Conservation (phyloP, 2,888 invertebrate genomes). For the Theristus sp. region DNA sequence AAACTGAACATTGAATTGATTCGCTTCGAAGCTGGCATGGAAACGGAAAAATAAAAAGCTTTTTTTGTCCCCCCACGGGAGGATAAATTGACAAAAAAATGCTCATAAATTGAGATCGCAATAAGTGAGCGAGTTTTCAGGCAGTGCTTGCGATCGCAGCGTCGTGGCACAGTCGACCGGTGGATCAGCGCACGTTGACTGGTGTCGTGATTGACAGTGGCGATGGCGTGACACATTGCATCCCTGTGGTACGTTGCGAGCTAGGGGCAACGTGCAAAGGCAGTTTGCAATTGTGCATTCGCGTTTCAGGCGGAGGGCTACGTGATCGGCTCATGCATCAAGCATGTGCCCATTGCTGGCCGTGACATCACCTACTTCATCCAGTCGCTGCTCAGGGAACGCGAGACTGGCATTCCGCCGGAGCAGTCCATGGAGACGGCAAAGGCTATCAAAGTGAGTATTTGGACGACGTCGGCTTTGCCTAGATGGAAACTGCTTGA, state of each 20-base stretch:
- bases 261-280: too few species aligned
- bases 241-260: constrained; percentile 58
- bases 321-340: constrained; percentile 97
- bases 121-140: too few species aligned
- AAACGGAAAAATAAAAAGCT: too few species aligned
- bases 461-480: background rate
- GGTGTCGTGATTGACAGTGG: constrained; percentile 91
- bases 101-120: too few species aligned
- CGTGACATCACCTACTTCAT: constrained; percentile 97
- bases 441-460: constrained; percentile 67
- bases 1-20: too few species aligned
- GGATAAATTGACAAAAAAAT: too few species aligned
- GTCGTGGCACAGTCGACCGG: constrained; percentile 79
- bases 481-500: too few species aligned
- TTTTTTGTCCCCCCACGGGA: too few species aligned
- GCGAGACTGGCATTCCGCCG: constrained; percentile 80
- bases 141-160: constrained; percentile 93
- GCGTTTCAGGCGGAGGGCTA: constrained; percentile 73
- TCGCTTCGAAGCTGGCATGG: too few species aligned
- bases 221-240: constrained; percentile 97
- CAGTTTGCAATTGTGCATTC: too few species aligned
- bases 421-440: constrained; percentile 98
- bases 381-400: constrained; percentile 80
- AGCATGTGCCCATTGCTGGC: constrained; percentile 99
- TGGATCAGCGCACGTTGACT: constrained; percentile 77